Conservation (phyloP, 2,797 vertebrate species). For the Eupleurogrammus muticus region DNA sequence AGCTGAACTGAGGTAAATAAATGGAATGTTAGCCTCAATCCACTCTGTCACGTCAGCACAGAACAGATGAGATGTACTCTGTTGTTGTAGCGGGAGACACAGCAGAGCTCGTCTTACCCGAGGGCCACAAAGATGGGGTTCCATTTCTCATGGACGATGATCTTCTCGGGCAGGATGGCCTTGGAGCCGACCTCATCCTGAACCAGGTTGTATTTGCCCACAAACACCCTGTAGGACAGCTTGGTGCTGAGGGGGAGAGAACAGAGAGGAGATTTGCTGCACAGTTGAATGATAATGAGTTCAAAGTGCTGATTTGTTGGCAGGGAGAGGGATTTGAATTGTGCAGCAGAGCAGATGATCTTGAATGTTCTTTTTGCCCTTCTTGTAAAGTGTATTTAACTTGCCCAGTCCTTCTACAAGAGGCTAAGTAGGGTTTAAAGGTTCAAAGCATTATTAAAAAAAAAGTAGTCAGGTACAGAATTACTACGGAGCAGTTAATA, state of each 20-base stretch:
- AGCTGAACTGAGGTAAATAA: slow-evolving; percentile 12
- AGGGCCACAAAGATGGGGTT: slow-evolving; percentile 80
- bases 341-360: not conserved
- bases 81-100: not conserved
- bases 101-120: slow-evolving; percentile 70
- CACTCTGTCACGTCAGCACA: slow-evolving; percentile 26
- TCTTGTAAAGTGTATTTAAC: not conserved
- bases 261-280: slow-evolving; percentile 28
- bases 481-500: not conserved
- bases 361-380: not conserved
- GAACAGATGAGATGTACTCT: slow-evolving; percentile 22
- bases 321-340: slow-evolving; percentile 13
- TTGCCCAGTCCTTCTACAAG: not conserved
- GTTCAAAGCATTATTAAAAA: not conserved
- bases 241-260: slow-evolving; percentile 59
- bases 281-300: slow-evolving; percentile 27
- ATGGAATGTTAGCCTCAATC: slow-evolving; percentile 7
- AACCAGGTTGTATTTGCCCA: slow-evolving; percentile 85
- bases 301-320: slow-evolving; percentile 19
- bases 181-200: slow-evolving; percentile 74
- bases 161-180: slow-evolving; percentile 81
- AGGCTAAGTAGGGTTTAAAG: slow-evolving; percentile 1
- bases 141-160: slow-evolving; percentile 86
- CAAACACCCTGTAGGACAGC: slow-evolving; percentile 82
- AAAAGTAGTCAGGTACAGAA: not conserved